Conservation (phyloP, 2,888 invertebrate genomes). For the Campoplex nolae region DNA sequence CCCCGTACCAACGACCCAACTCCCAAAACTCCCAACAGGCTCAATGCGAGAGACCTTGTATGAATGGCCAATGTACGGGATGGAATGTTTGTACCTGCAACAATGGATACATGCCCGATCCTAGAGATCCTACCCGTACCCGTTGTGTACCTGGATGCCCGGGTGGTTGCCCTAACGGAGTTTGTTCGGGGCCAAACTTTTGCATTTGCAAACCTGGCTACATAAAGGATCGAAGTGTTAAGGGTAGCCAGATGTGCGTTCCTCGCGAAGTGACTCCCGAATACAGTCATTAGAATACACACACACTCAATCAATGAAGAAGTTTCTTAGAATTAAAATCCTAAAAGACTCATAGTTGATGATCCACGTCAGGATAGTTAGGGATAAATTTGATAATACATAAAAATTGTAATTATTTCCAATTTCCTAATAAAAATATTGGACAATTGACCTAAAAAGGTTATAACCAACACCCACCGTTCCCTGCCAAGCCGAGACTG, state of each 20-base stretch:
- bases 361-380: neutral
- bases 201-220: slow-evolving; percentile 91
- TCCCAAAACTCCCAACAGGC: neutral
- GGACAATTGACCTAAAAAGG: slow-evolving; percentile 1
- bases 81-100: slow-evolving; percentile 83
- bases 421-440: neutral
- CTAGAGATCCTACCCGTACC: slow-evolving; percentile 72
- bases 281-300: neutral
- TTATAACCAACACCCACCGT: slow-evolving; percentile 1
- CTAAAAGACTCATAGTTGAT: neutral
- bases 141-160: slow-evolving; percentile 88
- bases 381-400: slow-evolving; percentile 2
- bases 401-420: neutral
- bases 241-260: slow-evolving; percentile 88
- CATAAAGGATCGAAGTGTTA: slow-evolving; percentile 87
- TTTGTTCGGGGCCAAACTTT: slow-evolving; percentile 90
- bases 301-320: neutral
- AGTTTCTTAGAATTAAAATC: neutral
- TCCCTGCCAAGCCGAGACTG: slow-evolving; percentile 1
- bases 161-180: slow-evolving; percentile 90
- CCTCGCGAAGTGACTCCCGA: slow-evolving; percentile 80
- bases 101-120: slow-evolving; percentile 83
- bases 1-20: neutral
- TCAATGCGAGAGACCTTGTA: slow-evolving; percentile 81
- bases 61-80: slow-evolving; percentile 85